Evolutionary conservation across 2,113 vertebrate genomes (phyloP), one percentile per base, ranked within the genome.

Genomic region (Mus spicilegus): DNA sequence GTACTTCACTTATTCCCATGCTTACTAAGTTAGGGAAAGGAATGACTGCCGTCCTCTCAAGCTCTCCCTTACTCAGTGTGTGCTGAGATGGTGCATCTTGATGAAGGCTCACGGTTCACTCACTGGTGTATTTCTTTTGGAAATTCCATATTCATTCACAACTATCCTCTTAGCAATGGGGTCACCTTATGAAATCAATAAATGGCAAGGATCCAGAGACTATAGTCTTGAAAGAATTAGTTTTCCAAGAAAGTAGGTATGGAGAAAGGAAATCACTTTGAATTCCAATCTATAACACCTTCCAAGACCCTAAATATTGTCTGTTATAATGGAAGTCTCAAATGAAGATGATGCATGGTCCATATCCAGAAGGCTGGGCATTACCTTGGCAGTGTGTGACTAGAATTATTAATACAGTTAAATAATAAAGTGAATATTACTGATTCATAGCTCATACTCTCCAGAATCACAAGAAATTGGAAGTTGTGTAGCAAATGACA

Each of bases 401-500:
- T 58, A 89, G 86, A 97, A 98, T 63, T 86, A 85, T 73, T 39
- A 78, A 51, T 20, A 69, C 73, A 17, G 11, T 87, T 93, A 90
- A 81, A 95, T 61, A 78, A 85, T 56, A 88, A 97, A 97, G 73
- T 67, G 94, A 94, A 87, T 58, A 95, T 97, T 96, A 87, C 73
- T 97, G 70, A 92, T 95, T 94, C 86, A 89, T 90, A 96, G 49
- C 39, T 98, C 95, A 95, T 98, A 97, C 96, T 97, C 98, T 93
- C 96, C 97, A 97, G 98, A 97, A 98, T 97, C 26, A 95, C 90
- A 96, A 95, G 94, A 75, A 78, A 87, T 58, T 73, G 73, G 14
- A 87, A 97, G 84, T 96, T 92, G 93, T 97, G 90, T 89, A 97
- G 91, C 91, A 98, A 95, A n/a, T 85, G 96, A 93, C 69, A 95